Base-by-base conservation (phyloP, 2,113 vertebrate genomes). In the Menura novaehollandiae region DNA sequence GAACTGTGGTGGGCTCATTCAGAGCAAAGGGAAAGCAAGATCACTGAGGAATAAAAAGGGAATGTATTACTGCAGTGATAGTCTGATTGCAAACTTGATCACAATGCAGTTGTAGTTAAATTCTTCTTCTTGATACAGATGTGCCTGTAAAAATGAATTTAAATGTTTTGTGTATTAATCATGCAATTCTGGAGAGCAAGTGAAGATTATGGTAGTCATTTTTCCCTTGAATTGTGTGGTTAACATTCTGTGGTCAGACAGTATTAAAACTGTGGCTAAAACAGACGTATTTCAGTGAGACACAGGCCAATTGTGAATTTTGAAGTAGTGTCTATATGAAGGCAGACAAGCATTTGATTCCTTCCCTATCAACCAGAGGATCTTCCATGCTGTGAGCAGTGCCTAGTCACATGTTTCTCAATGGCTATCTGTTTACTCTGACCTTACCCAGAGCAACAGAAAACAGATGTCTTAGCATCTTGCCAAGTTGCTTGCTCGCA, bases 381-480 rank as follows among this genome's bases (percentile, higher is more conserved):
- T 97, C 94, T 93, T 93, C 95, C 95, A 14, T 94, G 93, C 97
- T 96, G 96, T 66, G 94, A 97, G 93, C 96, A 63, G 88, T 77
- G 94, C 87, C 91, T 63, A 49, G 97, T 98, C 97, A 98, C 97
- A 94, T 98, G 97, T 96, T 96, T 82, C 7, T 94, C 93, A 97
- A 98, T 95, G 86, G 97, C 93, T 95, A 84, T 98, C 95, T 97
- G 97, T 97, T 97, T 87, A 39, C 96, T 97, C 96, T 98, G 97
- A 98, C 97, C 97, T 97, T 98, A 80, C 96, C 95, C 95, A 97
- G 81, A 96, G 85, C 97, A 98, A 98, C 97, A 97, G 94, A 97
- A 98, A 98, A 97, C 98, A 98, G 98, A 98, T 98, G 98, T 98
- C 96, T 97, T 94, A 87, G 91, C 94, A 9, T 94, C 86, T 95